phyloP scores from a whole-genome alignment of 2,797 vertebrate species.

The Argya squamiceps region DNA sequence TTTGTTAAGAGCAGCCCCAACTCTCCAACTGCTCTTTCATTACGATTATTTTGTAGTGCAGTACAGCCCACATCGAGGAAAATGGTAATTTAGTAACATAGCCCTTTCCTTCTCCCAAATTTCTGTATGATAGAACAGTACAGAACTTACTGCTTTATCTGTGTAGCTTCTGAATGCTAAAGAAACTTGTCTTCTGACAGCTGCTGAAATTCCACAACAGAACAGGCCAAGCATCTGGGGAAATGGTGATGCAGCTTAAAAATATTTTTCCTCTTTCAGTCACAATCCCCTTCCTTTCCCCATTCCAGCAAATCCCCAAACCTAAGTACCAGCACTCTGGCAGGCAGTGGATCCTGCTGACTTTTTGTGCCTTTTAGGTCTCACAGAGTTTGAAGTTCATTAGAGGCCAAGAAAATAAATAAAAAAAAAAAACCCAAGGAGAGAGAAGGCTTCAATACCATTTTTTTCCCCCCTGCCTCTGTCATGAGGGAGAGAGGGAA shows the following conservation, averaged over 20 bases:
- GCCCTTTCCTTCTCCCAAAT: neutral
- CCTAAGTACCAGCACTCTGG: neutral
- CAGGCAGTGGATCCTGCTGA: neutral
- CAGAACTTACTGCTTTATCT: neutral
- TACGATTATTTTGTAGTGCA: neutral
- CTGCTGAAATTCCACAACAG: neutral
- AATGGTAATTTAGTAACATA: neutral
- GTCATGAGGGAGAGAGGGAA: neutral
- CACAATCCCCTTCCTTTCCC: neutral
- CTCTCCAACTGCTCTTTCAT: neutral
- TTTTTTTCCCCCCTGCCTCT: rapidly evolving
- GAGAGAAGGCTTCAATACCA: neutral
- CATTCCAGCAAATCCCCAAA: neutral
- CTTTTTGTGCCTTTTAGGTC: neutral
- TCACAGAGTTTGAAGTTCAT: neutral
- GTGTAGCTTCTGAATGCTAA: neutral
- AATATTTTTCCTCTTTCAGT: neutral
- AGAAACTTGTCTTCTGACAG: neutral
- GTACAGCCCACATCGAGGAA: neutral
- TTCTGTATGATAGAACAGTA: neutral
- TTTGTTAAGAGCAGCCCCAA: neutral
- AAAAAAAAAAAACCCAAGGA: neutral
- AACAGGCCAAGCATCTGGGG: neutral
- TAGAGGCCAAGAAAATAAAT: neutral
- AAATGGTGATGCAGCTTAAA: neutral